phyloP scores from a whole-genome alignment of 1,140 invertebrate genomes.

The Scaptomyza pallida region DNA sequence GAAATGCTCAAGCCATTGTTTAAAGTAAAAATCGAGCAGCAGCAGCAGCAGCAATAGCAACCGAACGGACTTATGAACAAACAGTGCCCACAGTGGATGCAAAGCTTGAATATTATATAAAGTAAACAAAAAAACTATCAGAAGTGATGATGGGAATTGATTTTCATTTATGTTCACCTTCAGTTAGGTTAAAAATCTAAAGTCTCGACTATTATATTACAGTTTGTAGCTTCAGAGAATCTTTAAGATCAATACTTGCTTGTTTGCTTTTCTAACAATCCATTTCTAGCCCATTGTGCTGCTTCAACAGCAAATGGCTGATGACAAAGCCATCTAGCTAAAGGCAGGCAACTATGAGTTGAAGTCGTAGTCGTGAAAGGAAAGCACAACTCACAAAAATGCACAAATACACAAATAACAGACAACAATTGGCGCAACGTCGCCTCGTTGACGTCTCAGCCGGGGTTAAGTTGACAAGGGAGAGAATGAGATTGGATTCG shows the following conservation, averaged over 20 bases:
- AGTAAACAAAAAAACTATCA: no score
- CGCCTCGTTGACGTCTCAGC: conserved; percentile 39
- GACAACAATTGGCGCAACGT: conserved; percentile 61
- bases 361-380: conserved; percentile 6
- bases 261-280: not conserved
- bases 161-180: no score
- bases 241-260: not conserved
- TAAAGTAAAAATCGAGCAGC: conserved; percentile 79
- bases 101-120: not conserved
- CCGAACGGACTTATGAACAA: conserved; percentile 38
- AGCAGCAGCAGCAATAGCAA: conserved; percentile 29
- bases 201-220: not conserved
- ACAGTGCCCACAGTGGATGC: conserved; percentile 52
- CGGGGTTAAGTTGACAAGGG: conserved; percentile 76
- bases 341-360: not conserved
- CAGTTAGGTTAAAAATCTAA: no score
- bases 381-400: conserved; percentile 28
- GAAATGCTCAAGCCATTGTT: conserved; percentile 79
- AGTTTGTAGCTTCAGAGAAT: not conserved
- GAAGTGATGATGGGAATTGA: no score
- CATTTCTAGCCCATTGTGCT: conserved; percentile 33
- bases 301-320: conserved; percentile 30
- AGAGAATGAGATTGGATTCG: conserved; percentile 80
- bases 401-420: conserved; percentile 48
- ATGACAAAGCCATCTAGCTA: conserved; percentile 42